Evolutionary conservation across 2,888 invertebrate genomes (phyloP), one percentile per base, ranked within the genome.

Genomic region (Phengaris alcon): DNA sequence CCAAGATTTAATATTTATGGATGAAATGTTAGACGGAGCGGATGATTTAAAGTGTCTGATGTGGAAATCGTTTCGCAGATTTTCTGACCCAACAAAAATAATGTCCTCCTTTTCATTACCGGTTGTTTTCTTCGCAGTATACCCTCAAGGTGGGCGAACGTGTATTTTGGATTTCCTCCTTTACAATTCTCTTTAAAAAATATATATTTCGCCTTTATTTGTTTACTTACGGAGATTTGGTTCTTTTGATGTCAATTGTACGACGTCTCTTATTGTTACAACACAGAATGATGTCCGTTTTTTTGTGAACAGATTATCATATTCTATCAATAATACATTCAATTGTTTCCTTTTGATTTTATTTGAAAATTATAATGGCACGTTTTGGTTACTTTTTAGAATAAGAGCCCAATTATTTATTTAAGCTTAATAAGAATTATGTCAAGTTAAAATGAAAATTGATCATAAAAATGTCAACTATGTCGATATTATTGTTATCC

Each of bases 1-100:
- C 87, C 88, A 88, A 90, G 89, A 90, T 92, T 93, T 93, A 92
- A 92, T 92, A 93, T 93, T 93, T 93, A 93, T 92, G 89, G 92
- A 90, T 90, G 91, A 91, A 92, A 91, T 91, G 91, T 93, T 90
- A 91, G 88, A 88, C 91, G 87, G 85, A 88, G 91, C 91, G 90
- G 82, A 91, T 92, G 93, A 93, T 93, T 92, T 92, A 91, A 91
- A 92, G 88, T 90, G 89, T 89, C 89, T 90, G 90, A 93, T 89
- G 93, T 91, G 90, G 88, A 91, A 93, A 92, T 90, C 86, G 90
- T 89, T 90, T 89, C 89, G 88, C 89, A 90, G 90, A 91, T 92
- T 92, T 92, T 91, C 90, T 92, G 92, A 92, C 91, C 92, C 90
- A 88, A 84, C 89, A 89, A 90, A 87, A 89, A 88, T 90, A 89